Conservation (phyloP, 2,797 vertebrate genomes). For the Pangasius sanitwongsei region DNA sequence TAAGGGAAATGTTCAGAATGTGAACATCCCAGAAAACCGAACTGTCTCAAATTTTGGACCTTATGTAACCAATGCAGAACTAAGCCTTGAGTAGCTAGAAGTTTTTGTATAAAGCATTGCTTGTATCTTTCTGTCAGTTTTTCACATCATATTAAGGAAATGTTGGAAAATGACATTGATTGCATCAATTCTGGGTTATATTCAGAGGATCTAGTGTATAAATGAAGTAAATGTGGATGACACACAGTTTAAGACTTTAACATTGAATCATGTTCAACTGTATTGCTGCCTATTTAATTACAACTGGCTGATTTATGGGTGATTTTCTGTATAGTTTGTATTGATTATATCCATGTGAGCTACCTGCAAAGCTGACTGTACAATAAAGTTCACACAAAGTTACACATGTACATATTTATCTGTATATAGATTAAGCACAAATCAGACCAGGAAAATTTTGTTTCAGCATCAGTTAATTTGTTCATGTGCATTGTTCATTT, state of each 20-base stretch:
- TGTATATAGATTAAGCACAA: not conserved
- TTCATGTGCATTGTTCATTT: not conserved
- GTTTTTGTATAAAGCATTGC: not conserved
- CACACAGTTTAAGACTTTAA: not conserved
- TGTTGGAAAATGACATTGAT: not conserved
- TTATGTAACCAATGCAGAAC: not conserved
- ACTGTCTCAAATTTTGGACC: not conserved
- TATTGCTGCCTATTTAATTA: not conserved
- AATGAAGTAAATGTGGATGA: not conserved
- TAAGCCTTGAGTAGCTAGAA: not conserved
- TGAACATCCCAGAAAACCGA: not conserved
- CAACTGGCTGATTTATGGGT: not conserved
- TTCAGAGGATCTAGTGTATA: not conserved
- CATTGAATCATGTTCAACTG: not conserved
- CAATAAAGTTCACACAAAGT: not conserved
- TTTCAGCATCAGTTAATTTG: not conserved
- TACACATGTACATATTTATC: not conserved
- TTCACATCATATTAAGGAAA: not conserved
- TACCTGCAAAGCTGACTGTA: not conserved
- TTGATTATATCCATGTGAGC: not conserved
- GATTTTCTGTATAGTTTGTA: not conserved
- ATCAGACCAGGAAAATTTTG: not conserved
- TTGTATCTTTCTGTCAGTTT: not conserved
- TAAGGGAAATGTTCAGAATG: slow-evolving; percentile 40
- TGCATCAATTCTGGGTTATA: not conserved